phyloP scores from a whole-genome alignment of 2,888 invertebrate species.

The Meloe dianella region DNA sequence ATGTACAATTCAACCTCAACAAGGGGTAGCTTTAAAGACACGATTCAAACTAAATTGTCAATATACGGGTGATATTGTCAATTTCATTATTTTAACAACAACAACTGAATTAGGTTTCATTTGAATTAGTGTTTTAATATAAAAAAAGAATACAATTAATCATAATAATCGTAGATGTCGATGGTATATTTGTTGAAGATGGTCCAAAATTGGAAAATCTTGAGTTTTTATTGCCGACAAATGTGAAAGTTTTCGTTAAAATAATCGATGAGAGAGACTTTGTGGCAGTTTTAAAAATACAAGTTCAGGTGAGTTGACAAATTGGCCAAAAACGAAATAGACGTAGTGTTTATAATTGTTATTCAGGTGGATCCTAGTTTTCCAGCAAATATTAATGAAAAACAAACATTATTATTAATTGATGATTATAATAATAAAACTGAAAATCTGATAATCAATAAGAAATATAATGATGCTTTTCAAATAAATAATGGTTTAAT shows the following conservation, averaged over 20 bases:
- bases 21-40: slow-evolving; percentile 17
- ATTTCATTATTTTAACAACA: slow-evolving; percentile 1
- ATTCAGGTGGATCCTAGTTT: neutral
- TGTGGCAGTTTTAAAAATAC: neutral
- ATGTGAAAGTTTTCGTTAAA: neutral
- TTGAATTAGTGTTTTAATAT: neutral
- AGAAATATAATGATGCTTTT: neutral
- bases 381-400: neutral
- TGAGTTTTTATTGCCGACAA: neutral
- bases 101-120: neutral
- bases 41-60: slow-evolving; percentile 16
- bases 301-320: neutral
- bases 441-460: neutral
- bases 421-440: neutral
- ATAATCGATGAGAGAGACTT: neutral
- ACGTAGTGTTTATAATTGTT: neutral
- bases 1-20: slow-evolving; percentile 10
- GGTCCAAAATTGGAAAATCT: slow-evolving; percentile 7
- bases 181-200: neutral
- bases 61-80: slow-evolving; percentile 4
- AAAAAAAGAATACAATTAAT: slow-evolving; percentile 2
- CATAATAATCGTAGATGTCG: neutral
- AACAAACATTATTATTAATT: neutral
- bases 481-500: slow-evolving; percentile 14
- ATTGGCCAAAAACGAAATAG: neutral